A percentile compares a stretch with the other conserved stretches of the same genome.
These are phyloP conservation scores for Agonopterix heracliana DNA, from an alignment of 2,888 invertebrate genomes.

Conservation along the genomic window DNA sequence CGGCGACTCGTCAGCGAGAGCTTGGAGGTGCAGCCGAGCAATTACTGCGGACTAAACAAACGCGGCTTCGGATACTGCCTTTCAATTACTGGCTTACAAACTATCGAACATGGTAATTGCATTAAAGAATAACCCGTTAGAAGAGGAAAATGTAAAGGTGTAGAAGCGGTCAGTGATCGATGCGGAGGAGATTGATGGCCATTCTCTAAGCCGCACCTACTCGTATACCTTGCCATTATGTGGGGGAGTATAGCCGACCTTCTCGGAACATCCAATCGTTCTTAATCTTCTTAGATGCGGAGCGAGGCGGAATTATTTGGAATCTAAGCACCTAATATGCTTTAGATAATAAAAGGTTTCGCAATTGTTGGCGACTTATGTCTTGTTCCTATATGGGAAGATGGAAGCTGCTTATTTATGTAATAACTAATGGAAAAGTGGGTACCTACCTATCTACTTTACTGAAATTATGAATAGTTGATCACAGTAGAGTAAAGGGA, in stretches of 20 bases:
- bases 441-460: too few relatives aligned
- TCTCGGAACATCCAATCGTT: constrained; percentile 70
- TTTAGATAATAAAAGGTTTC: constrained; percentile 65
- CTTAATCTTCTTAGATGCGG: constrained; percentile 70
- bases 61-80: constrained; percentile 45
- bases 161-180: constrained; percentile 48
- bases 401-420: too few relatives aligned
- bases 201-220: constrained; percentile 35
- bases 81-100: constrained; percentile 39
- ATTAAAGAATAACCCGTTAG: constrained; percentile 11
- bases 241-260: constrained; percentile 42
- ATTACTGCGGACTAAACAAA: constrained; percentile 73
- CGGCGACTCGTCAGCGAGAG: constrained; percentile 63
- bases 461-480: too few relatives aligned
- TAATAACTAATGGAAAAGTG: too few relatives aligned
- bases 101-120: constrained; percentile 35
- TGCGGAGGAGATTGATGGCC: constrained; percentile 52
- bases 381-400: constrained; percentile 1
- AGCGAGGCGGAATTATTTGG: constrained; percentile 64
- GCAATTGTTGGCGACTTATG: constrained; percentile 37
- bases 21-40: constrained; percentile 65
- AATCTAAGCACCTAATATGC: constrained; percentile 64
- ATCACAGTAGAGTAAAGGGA: too few relatives aligned
- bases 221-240: constrained; percentile 44
- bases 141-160: constrained; percentile 10